A percentile compares a stretch with the other conserved stretches of the same genome.
Evolutionary conservation across 2,888 invertebrate species (phyloP).

Genomic region (Antitype chi): DNA sequence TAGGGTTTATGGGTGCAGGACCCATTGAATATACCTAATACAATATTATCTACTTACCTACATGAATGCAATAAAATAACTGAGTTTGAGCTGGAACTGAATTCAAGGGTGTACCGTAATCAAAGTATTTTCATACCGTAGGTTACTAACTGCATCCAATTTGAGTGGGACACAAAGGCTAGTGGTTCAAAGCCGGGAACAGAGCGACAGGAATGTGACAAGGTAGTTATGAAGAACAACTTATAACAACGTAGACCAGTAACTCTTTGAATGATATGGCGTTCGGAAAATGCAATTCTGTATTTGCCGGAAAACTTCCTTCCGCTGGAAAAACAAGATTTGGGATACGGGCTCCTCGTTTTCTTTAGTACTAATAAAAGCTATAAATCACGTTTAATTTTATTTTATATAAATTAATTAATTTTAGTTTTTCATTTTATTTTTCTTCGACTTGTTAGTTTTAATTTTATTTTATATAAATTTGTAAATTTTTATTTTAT

Average conservation of each 20-base stretch:
- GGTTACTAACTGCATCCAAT: conserved; percentile 77
- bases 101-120: conserved; percentile 16
- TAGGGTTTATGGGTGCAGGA: neutral
- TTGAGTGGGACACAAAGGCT: conserved; percentile 69
- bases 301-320: neutral
- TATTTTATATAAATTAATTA: no score
- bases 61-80: neutral
- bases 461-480: no score
- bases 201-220: conserved; percentile 69
- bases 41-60: neutral
- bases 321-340: neutral
- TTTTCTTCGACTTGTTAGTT: no score
- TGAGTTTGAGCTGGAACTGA: neutral
- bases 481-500: no score
- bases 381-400: neutral
- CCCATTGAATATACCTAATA: no score
- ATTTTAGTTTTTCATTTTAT: no score
- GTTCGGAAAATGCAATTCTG: neutral
- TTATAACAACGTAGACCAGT: neutral
- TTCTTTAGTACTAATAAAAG: neutral
- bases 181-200: conserved; percentile 79
- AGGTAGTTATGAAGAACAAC: conserved; percentile 25
- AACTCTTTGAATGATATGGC: neutral
- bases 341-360: neutral
- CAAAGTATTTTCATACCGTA: conserved; percentile 51